Conservation (phyloP, 2,113 vertebrate genomes). For the Kryptolebias marmoratus region DNA sequence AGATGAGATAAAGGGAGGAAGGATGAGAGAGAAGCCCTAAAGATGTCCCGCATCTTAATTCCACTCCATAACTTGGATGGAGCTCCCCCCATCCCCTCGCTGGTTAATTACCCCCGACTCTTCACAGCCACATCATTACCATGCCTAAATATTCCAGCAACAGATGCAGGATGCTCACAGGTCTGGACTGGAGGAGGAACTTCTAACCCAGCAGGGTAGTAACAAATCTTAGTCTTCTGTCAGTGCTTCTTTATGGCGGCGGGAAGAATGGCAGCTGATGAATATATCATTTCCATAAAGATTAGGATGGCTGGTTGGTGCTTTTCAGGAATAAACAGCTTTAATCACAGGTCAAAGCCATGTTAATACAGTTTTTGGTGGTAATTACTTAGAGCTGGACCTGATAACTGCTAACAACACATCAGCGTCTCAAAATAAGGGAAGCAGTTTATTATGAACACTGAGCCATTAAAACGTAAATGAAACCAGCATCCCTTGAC, state of each 20-base stretch:
- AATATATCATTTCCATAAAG: background rate
- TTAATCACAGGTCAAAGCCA: background rate
- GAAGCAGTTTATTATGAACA: no score
- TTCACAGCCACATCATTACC: slow-evolving; percentile 67
- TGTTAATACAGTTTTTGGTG: background rate
- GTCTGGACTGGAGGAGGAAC: slow-evolving; percentile 45
- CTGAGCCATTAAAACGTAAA: no score
- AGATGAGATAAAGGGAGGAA: slow-evolving; percentile 3
- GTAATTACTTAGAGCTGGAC: background rate
- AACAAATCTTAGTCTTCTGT: slow-evolving; percentile 55
- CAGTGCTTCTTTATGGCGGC: slow-evolving; percentile 34
- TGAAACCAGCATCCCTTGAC: no score
- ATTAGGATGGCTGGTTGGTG: background rate
- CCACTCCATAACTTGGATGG: slow-evolving; percentile 41
- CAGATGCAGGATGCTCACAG: slow-evolving; percentile 52
- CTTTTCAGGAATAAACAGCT: background rate
- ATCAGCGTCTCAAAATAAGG: no score
- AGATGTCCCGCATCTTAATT: slow-evolving; percentile 37
- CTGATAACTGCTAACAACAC: no score
- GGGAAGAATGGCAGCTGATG: slow-evolving; percentile 8
- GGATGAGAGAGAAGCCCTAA: background rate
- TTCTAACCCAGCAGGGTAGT: slow-evolving; percentile 34
- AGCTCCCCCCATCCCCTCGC: slow-evolving; percentile 43
- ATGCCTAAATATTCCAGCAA: slow-evolving; percentile 43
- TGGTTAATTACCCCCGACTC: slow-evolving; percentile 70